These are phyloP conservation scores for Pomacea canaliculata DNA, from an alignment of 2,888 invertebrate species.

Conservation along the genomic window DNA sequence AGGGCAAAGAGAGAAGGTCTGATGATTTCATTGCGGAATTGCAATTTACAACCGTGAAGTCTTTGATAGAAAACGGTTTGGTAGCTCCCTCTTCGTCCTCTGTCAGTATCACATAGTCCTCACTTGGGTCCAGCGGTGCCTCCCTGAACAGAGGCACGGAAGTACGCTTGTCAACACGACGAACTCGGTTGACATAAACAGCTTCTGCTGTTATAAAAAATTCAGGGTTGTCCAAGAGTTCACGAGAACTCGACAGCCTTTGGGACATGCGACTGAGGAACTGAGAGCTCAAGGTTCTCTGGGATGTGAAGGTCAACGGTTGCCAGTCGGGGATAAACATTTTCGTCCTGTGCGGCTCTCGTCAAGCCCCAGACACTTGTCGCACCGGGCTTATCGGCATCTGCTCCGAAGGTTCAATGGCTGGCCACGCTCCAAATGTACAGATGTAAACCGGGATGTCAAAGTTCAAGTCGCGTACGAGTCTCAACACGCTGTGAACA, in stretches of 20 bases:
- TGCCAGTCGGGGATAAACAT: conserved; percentile 6
- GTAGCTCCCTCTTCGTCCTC: no score
- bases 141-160: conserved; percentile 11
- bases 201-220: conserved; percentile 8
- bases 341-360: conserved; percentile 24
- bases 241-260: neutral
- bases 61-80: no score
- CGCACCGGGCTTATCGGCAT: conserved; percentile 7
- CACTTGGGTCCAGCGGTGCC: neutral
- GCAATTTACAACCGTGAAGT: no score
- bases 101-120: neutral
- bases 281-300: neutral
- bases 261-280: conserved; percentile 8
- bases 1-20: neutral
- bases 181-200: conserved; percentile 17
- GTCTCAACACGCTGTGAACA: conserved; percentile 13
- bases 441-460: conserved; percentile 16
- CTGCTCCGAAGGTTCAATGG: neutral
- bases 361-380: conserved; percentile 32
- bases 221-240: conserved; percentile 7
- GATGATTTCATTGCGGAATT: no score
- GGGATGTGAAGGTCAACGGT: conserved; percentile 26
- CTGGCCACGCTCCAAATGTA: conserved; percentile 8
- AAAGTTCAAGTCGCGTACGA: neutral
- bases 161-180: conserved; percentile 12